A percentile compares a stretch with the other conserved stretches of the same genome.
phyloP scores from a whole-genome alignment of 2,113 vertebrate species.

The Boulengeromyrus knoepffleri region DNA sequence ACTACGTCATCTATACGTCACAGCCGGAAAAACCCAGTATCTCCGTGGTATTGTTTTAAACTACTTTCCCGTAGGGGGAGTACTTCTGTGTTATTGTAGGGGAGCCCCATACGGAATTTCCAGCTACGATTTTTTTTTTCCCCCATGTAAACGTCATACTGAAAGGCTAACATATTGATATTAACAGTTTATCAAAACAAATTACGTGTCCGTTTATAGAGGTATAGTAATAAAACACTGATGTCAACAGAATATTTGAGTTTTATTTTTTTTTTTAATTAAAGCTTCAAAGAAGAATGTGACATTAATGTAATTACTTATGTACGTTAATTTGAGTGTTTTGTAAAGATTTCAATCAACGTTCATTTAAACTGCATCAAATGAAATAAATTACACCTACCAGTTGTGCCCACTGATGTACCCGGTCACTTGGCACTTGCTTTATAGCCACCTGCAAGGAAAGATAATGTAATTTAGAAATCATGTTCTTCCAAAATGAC shows the following conservation, averaged over 20 bases:
- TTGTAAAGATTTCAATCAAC: neutral
- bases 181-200: neutral
- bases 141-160: neutral
- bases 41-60: neutral
- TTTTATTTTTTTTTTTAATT: neutral
- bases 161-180: neutral
- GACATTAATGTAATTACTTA: neutral
- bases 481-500: neutral
- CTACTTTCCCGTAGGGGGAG: constrained; percentile 43
- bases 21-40: neutral
- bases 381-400: constrained; percentile 51
- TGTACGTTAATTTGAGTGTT: neutral
- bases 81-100: neutral
- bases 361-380: neutral
- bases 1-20: constrained; percentile 29
- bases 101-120: constrained; percentile 20
- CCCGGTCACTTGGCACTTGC: constrained; percentile 61
- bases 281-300: neutral
- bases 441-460: constrained; percentile 74
- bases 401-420: constrained; percentile 66
- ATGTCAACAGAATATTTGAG: neutral
- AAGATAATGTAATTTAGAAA: neutral
- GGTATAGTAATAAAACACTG: neutral
- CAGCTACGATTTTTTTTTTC: neutral
- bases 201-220: neutral